Evolutionary conservation across 1,140 invertebrate species (phyloP), one percentile per base, ranked within the genome.

Genomic region (Laupala kohalensis): DNA sequence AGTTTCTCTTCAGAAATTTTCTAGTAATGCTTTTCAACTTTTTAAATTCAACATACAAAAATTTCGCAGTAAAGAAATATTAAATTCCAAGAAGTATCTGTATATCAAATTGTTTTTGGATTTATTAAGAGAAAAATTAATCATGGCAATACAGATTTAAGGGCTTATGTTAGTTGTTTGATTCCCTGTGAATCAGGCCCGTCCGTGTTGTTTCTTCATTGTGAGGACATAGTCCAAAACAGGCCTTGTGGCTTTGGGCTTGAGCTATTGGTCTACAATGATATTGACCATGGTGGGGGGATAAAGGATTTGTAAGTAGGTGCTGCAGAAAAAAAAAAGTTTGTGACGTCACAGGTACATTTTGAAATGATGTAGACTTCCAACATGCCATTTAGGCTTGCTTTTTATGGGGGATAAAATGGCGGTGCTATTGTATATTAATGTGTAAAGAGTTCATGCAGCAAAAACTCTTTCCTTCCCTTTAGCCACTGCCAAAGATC

Each of bases 291-390:
- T n/a, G n/a, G n/a, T n/a, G n/a, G n/a, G 9, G 1, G 29, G n/a
- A 63, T 25, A 24, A 23, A 19, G 37, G 63, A 9, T 30, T 27
- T 30, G 23, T 19, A 63, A 15, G 28, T 53, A 9, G 24, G 53
- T 37, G 23, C 12, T 27, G 53, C 19, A n/a, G 26, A 64, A 9
- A n/a, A 28, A 69, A 3, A 53, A 69, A 9, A 13, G 64, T 25
- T 24, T 29, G 69, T 70, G 69, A 25, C 24, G 69, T 70, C 69
- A 70, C 69, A 70, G 69, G 69, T 70, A 70, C 69, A 70, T 70
- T 25, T 30, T 63, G 30, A 53, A 53, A 63, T 25, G 27, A 63
- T 25, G 27, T 19, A 62, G 37, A 25, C 12, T 70, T 23, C 69
- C 53, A 27, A 53, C 37, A 6, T 25, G 30, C 53, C 19, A 24